Base-by-base conservation (phyloP, 1,140 invertebrate species). In the Halictus rubicundus region DNA sequence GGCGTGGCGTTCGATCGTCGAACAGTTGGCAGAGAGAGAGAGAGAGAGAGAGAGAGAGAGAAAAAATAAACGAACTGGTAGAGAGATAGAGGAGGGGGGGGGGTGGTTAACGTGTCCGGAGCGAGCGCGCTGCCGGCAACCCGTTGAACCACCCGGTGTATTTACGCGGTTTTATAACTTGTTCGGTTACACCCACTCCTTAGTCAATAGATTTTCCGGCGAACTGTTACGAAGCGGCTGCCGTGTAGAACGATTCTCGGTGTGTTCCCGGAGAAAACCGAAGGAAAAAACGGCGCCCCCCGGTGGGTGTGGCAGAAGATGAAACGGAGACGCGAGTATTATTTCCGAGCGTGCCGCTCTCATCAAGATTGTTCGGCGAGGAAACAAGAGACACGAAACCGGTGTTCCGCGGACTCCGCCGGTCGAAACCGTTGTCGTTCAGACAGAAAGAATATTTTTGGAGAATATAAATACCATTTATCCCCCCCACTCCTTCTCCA, bases 201-300 rank as follows among this genome's bases (percentile, higher is more conserved):
- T 64, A 63, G 73, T 54, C 82, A 70, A 85, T 81, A 85, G 78
- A 84, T 78, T 81, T 72, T 42, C 83, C 82, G 68, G 4, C 70
- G 72, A 85, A 73, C 59, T 14, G 32, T 32, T 32, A 32, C 32
- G 32, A 32, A 32, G 32, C 32, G 32, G 5, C 49, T 59, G 14
- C 60, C 25, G 46, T 73, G 32, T 59, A 79, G n/a, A n/a, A 69
- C 60, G 42, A 65, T 54, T 60, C 68, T 5, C 32, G 32, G 49
- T 46, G 37, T 42, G 74, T 82, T 54, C 61, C 54, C 32, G 21
- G 49, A 57, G 80, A 68, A 68, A 60, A 75, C 64, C 66, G 42
- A 27, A 32, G 59, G 57, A 60, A 60, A 61, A 32, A 57, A 49
- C 6, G 25, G 57, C 27, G n/a, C 52, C 0, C n/a, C 39, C 1